Evolutionary conservation across 2,113 vertebrate species (phyloP).

Genomic region (Lipophrys pholis): DNA sequence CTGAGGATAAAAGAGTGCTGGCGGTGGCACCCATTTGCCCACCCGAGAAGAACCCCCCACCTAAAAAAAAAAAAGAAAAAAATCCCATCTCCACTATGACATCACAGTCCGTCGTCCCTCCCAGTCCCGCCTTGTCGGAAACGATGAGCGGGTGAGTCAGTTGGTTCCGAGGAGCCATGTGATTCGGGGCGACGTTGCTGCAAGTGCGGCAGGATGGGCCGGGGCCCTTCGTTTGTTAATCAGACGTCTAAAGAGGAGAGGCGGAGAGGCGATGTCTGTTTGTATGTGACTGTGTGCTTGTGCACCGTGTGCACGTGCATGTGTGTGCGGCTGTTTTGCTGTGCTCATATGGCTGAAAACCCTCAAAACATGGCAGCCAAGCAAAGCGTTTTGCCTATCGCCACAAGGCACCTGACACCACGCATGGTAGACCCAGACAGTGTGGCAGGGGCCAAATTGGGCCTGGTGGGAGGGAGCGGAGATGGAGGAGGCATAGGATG

Average conservation of each 20-base stretch:
- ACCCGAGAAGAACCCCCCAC: conserved; percentile 17
- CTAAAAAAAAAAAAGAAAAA: background rate
- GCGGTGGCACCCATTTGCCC: conserved; percentile 22
- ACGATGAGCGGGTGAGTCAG: conserved; percentile 86
- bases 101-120: conserved; percentile 81
- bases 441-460: conserved; percentile 57
- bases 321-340: conserved; percentile 28
- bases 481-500: conserved; percentile 20
- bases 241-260: conserved; percentile 70
- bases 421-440: conserved; percentile 75
- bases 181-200: conserved; percentile 88
- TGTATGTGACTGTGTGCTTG: conserved; percentile 52
- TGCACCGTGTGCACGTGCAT: conserved; percentile 13
- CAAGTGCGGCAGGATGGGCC: conserved; percentile 72
- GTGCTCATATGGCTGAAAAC: conserved; percentile 78
- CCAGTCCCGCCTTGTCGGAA: conserved; percentile 87
- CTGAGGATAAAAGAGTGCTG: conserved; percentile 26
- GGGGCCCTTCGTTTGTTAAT: conserved; percentile 80
- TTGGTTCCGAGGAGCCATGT: conserved; percentile 84
- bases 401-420: conserved; percentile 88
- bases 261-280: conserved; percentile 46
- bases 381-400: conserved; percentile 78
- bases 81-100: conserved; percentile 59
- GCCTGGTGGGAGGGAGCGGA: conserved; percentile 37
- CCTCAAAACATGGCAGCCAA: conserved; percentile 77